Percentiles rank a stretch among this genome's conserved stretches.
phyloP scores from a whole-genome alignment of 1,140 invertebrate species.

The Platorchestia sp. region DNA sequence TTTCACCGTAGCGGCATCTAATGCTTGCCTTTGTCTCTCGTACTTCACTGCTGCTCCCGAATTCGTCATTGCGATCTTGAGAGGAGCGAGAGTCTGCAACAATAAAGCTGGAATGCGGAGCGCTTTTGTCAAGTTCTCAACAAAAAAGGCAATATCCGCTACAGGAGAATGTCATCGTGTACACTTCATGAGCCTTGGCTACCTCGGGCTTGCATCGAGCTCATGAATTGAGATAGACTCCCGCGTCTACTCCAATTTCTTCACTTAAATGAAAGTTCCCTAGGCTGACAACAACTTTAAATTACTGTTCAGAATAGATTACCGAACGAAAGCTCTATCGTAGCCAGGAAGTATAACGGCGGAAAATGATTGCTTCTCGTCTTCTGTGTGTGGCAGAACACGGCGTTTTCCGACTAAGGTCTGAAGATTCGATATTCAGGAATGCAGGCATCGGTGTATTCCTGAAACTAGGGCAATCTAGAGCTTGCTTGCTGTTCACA shows the following conservation, averaged over 20 bases:
- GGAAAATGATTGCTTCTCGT: background rate
- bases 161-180: slow-evolving; percentile 32
- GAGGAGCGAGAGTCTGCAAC: slow-evolving; percentile 14
- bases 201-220: background rate
- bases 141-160: slow-evolving; percentile 49
- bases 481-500: background rate
- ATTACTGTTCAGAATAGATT: background rate
- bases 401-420: background rate
- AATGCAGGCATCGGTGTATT: background rate
- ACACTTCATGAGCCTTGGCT: slow-evolving; percentile 21
- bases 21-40: background rate
- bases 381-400: background rate
- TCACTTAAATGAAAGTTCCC: background rate
- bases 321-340: background rate
- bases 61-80: slow-evolving; percentile 35
- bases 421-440: background rate
- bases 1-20: background rate
- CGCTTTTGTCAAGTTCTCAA: slow-evolving; percentile 27
- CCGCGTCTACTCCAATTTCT: slow-evolving; percentile 11
- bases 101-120: slow-evolving; percentile 31
- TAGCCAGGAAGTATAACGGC: background rate
- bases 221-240: slow-evolving; percentile 17
- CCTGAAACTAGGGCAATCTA: background rate
- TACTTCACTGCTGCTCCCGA: background rate
- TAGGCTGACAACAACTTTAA: background rate